Evolutionary conservation across 2,797 vertebrate species (phyloP).

Genomic region (Melanogrammus aeglefinus): DNA sequence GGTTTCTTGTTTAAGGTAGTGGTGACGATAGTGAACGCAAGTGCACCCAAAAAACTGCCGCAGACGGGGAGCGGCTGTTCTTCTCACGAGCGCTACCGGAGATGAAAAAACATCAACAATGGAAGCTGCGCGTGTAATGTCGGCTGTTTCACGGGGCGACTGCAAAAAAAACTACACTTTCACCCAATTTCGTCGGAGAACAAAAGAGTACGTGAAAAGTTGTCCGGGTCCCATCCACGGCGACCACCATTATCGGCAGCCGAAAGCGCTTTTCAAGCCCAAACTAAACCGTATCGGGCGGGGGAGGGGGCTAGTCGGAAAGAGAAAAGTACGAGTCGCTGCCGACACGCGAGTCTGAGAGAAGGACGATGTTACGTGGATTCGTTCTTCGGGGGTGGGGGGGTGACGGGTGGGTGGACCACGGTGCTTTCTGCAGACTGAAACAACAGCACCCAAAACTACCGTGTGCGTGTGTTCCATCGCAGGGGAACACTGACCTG

Average conservation of each 20-base stretch:
- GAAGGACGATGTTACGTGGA: background rate
- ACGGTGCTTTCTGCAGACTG: too few species aligned
- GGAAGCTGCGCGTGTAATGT: constrained; percentile 56
- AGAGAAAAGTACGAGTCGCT: background rate
- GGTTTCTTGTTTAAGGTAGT: background rate
- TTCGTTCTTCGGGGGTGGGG: background rate
- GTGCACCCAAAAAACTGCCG: constrained; percentile 75
- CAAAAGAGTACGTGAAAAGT: constrained; percentile 49
- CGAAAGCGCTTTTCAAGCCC: background rate
- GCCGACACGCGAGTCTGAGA: background rate
- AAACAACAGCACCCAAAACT: too few species aligned
- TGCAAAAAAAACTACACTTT: constrained; percentile 12
- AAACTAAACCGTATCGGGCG: background rate
- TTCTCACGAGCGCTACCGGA: constrained; percentile 60
- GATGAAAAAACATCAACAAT: constrained; percentile 51
- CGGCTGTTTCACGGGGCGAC: background rate
- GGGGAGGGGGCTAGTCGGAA: background rate
- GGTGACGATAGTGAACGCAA: constrained; percentile 32
- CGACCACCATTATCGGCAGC: constrained; percentile 27
- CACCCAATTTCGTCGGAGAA: background rate
- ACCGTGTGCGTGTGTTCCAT: constrained; percentile 15
- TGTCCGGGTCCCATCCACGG: constrained; percentile 38
- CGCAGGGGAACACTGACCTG: constrained; percentile 66
- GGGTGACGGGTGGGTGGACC: too few species aligned
- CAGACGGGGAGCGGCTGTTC: constrained; percentile 77